Evolutionary conservation across 2,888 invertebrate species (phyloP).

Genomic region (Silvanus unidentatus): DNA sequence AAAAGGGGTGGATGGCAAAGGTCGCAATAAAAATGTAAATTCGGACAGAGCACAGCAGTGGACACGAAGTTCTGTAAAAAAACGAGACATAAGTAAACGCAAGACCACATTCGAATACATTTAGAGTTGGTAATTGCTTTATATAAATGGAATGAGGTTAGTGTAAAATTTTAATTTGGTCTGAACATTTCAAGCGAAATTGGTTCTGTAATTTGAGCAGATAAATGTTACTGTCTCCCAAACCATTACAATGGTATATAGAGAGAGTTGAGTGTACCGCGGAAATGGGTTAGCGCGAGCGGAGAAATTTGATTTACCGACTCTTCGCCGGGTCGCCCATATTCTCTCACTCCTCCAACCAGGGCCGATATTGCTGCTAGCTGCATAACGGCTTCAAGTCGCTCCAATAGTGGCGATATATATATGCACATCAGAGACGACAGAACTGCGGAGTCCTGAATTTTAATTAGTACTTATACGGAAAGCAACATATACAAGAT

Average conservation of each 20-base stretch:
- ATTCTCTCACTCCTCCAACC: constrained; percentile 22
- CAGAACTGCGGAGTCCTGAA: constrained; percentile 31
- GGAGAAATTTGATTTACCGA: constrained; percentile 41
- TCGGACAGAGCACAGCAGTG: too few relatives aligned
- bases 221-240: constrained; percentile 33
- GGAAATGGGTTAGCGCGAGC: constrained; percentile 36
- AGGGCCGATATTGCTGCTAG: constrained; percentile 22
- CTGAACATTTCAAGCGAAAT: constrained; percentile 29
- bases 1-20: too few relatives aligned
- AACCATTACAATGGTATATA: constrained; percentile 28
- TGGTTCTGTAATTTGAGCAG: constrained; percentile 34
- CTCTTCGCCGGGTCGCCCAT: constrained; percentile 28
- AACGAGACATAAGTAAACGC: too few relatives aligned
- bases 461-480: constrained; percentile 41
- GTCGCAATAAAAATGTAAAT: too few relatives aligned
- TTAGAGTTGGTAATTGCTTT: too few relatives aligned
- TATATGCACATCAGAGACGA: constrained; percentile 10
- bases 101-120: too few relatives aligned
- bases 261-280: constrained; percentile 17
- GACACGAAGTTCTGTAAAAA: too few relatives aligned
- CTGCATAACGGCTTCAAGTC: too few relatives aligned
- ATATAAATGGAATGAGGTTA: constrained; percentile 12
- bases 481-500: constrained; percentile 9
- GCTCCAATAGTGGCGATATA: too few relatives aligned
- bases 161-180: constrained; percentile 30